Evolutionary conservation across 2,888 invertebrate species (phyloP).

Genomic region (Aleiodes testaceus): DNA sequence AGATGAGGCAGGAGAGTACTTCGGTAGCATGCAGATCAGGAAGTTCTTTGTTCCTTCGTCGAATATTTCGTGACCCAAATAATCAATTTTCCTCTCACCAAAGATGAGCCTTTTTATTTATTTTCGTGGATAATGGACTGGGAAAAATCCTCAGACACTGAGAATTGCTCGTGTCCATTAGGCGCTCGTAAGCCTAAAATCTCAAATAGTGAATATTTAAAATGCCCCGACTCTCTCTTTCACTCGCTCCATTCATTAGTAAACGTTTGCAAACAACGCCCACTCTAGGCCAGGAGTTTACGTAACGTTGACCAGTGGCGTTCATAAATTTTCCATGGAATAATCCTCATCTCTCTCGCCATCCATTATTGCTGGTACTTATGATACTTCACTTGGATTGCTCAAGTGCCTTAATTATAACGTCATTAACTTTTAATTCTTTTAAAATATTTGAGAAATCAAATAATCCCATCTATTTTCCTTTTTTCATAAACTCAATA

Average conservation of each 20-base stretch:
- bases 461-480: no score
- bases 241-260: conserved; percentile 52
- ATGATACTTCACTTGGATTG: conserved; percentile 29
- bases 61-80: conserved; percentile 3
- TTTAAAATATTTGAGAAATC: background rate
- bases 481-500: background rate
- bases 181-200: conserved; percentile 51
- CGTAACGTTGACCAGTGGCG: conserved; percentile 56
- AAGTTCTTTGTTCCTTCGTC: conserved; percentile 41
- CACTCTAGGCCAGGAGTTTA: conserved; percentile 41
- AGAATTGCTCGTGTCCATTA: conserved; percentile 49
- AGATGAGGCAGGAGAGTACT: conserved; percentile 55
- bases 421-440: no score
- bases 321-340: conserved; percentile 69
- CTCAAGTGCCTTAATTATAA: conserved; percentile 2
- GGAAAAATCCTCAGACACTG: conserved; percentile 18
- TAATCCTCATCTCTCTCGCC: conserved; percentile 43
- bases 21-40: conserved; percentile 65
- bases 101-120: no score
- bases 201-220: conserved; percentile 55
- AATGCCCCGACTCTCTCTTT: conserved; percentile 24
- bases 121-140: background rate
- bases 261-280: conserved; percentile 48
- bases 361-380: conserved; percentile 26
- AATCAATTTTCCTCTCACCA: conserved; percentile 4